Conservation (phyloP, 2,888 invertebrate genomes). For the Drosophila helvetica region DNA sequence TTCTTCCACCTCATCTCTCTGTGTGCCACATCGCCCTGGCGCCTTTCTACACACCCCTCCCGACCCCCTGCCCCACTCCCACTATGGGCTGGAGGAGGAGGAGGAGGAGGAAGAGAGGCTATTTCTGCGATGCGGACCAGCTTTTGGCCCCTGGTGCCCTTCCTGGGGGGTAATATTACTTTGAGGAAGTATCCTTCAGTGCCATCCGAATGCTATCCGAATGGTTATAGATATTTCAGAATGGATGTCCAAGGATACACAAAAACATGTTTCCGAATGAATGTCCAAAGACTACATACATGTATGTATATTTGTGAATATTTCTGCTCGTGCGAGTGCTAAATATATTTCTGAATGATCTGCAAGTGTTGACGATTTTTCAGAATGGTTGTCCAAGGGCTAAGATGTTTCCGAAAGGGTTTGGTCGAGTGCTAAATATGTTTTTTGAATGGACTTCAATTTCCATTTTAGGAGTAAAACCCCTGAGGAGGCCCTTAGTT, state of each 20-base stretch:
- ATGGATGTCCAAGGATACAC: not conserved
- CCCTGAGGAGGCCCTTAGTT: not conserved
- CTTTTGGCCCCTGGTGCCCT: not conserved
- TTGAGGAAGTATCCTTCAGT: not conserved
- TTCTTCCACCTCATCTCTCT: conserved; percentile 7
- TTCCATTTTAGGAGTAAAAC: not conserved
- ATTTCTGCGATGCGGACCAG: not conserved
- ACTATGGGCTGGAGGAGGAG: not conserved
- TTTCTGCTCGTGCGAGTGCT: too few species aligned
- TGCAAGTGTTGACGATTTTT: too few species aligned
- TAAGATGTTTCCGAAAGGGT: too few species aligned
- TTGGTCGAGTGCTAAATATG: too few species aligned
- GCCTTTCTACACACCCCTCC: not conserved
- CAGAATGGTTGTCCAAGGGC: too few species aligned
- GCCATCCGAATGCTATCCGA: not conserved
- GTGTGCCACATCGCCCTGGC: conserved; percentile 23
- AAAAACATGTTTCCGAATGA: not conserved
- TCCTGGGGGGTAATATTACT: not conserved
- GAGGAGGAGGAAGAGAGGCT: not conserved
- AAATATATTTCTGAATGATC: too few species aligned
- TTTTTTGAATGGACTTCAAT: not conserved
- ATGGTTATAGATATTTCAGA: not conserved
- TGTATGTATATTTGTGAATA: too few species aligned
- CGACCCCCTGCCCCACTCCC: not conserved
- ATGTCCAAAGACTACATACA: too few species aligned